Base-by-base conservation (phyloP, 2,888 invertebrate species). In the Ennomos erosarius region DNA sequence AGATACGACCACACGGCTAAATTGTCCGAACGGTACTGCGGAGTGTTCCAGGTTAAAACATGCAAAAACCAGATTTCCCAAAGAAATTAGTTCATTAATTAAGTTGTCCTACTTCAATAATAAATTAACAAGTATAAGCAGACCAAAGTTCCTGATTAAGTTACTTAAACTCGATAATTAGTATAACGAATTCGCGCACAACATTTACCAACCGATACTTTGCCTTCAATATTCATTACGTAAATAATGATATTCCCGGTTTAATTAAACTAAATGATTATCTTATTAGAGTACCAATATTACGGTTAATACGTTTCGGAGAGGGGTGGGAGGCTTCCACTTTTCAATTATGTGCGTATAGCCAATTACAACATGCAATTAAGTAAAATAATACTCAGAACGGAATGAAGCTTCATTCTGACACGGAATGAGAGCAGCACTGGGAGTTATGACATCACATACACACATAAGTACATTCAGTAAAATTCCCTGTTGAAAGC, bases 311-410 rank as follows among this genome's bases (percentile, higher is more conserved):
- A 26, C 10, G 36, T 48, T 38, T 16, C 6, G 16, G 40, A 34
- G 40, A 40, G 37, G 51, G 11, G 13, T 13, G 12, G 11, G 16
- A 65, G 62, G 64, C 66, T 69, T 63, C 59, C 65, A 52, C 58
- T 69, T 68, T 56, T 53, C 65, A 63, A 70, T 63, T 62, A 68
- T 64, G 53, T 62, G 55, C 60, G 44, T 49, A 62, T 61, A 67
- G 67, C 68, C 70, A 73, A 76, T 74, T 71, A 72, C 70, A 73
- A 68, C 33, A 1, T 33, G 49, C 44, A 56, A 56, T 56, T 49
- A 56, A 39, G 37, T 35, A 52, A 69, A 74, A 76, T 73, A 74
- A 72, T 67, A 73, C 64, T 66, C 44, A 64, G 66, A 63, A 62
- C n/a, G 35, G n/a, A 53, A 42, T 36, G 40, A 39, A 35, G 34